A percentile compares a stretch with the other conserved stretches of the same genome.
Evolutionary conservation across 1,140 invertebrate genomes (phyloP).

Genomic region (Trichogramma pretiosum): DNA sequence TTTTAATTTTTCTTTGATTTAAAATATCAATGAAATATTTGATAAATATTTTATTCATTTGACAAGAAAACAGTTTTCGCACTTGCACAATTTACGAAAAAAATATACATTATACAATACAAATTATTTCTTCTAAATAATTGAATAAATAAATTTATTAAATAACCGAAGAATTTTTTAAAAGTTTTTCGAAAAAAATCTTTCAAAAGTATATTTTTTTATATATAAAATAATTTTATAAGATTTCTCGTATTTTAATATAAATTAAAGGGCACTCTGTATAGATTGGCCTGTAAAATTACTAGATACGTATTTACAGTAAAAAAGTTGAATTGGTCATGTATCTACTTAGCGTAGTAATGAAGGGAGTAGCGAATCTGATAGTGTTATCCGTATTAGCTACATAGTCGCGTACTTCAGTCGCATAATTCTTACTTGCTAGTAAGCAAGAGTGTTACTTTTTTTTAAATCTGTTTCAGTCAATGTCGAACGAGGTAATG

Average conservation of each 20-base stretch:
- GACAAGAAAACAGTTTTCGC: too few species aligned
- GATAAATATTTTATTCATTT: too few species aligned
- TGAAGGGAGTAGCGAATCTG: slow-evolving; percentile 34
- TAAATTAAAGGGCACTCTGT: slow-evolving; percentile 34
- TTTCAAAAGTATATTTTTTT: too few species aligned
- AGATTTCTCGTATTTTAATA: too few species aligned
- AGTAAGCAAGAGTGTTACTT: slow-evolving; percentile 24
- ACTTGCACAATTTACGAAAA: too few species aligned
- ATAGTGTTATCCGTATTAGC: slow-evolving; percentile 35
- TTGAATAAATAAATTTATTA: too few species aligned
- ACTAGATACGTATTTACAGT: slow-evolving; percentile 45
- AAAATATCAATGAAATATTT: too few species aligned
- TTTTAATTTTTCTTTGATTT: too few species aligned
- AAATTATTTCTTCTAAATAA: too few species aligned
- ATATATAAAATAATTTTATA: too few species aligned
- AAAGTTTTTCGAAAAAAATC: slow-evolving; percentile 4
- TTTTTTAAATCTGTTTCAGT: slow-evolving; percentile 32
- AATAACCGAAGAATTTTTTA: background rate
- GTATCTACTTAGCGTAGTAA: slow-evolving; percentile 37
- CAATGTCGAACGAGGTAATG: slow-evolving; percentile 31
- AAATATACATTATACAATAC: too few species aligned
- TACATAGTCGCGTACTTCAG: slow-evolving; percentile 37
- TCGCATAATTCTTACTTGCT: slow-evolving; percentile 33
- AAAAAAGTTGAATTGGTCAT: slow-evolving; percentile 45
- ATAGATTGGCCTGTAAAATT: slow-evolving; percentile 40